phyloP scores from a whole-genome alignment of 2,797 vertebrate species.

The Acestrorhynchus altus region DNA sequence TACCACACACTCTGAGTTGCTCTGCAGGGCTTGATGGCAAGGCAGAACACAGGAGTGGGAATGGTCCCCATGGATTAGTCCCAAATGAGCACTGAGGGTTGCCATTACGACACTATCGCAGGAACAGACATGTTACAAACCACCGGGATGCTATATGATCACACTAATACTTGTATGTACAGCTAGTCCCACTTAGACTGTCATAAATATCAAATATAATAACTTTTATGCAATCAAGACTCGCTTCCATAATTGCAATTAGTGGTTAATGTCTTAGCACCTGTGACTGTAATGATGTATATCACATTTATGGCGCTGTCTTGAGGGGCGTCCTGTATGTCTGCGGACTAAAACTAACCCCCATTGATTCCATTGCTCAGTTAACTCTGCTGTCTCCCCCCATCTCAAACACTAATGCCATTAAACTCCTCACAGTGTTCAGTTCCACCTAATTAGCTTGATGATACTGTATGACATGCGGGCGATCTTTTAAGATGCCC shows the following conservation, averaged over 20 bases:
- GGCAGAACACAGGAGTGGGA: slow-evolving; percentile 27
- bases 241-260: slow-evolving; percentile 7
- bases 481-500: slow-evolving; percentile 40
- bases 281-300: background rate
- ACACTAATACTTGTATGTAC: background rate
- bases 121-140: slow-evolving; percentile 13
- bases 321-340: slow-evolving; percentile 7
- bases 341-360: background rate
- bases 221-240: background rate
- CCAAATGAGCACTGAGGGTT: slow-evolving; percentile 26
- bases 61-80: slow-evolving; percentile 34
- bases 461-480: slow-evolving; percentile 43
- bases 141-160: background rate
- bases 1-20: slow-evolving; percentile 33
- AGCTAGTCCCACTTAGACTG: background rate
- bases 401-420: slow-evolving; percentile 38
- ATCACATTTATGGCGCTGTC: background rate
- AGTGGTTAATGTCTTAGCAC: background rate
- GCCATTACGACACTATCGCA: slow-evolving; percentile 35
- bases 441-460: slow-evolving; percentile 49
- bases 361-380: slow-evolving; percentile 13
- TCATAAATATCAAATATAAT: background rate
- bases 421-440: slow-evolving; percentile 36
- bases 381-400: slow-evolving; percentile 18
- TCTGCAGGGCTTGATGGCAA: slow-evolving; percentile 19